A percentile compares a stretch with the other conserved stretches of the same genome.
These are phyloP conservation scores for Urocolius indicus DNA, from an alignment of 2,113 vertebrate genomes.

Conservation along the genomic window DNA sequence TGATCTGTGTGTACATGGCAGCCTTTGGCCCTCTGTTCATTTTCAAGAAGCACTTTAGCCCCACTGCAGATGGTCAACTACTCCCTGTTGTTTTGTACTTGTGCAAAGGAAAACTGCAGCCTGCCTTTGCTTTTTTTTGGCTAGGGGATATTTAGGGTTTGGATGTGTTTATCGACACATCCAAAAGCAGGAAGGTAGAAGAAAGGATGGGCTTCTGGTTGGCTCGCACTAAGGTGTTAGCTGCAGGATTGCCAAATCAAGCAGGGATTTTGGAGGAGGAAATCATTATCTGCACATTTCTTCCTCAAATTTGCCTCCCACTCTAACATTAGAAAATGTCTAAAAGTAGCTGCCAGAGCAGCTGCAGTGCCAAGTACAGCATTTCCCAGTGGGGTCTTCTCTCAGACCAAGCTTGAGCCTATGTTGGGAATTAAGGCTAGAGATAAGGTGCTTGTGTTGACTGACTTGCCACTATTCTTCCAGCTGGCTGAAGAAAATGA, in stretches of 20 bases:
- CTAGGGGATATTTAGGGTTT: neutral
- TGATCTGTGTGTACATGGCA: neutral
- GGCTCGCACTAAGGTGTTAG: neutral
- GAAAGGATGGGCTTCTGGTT: neutral
- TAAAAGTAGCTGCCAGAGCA: neutral
- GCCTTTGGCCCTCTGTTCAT: neutral
- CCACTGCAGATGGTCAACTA: neutral
- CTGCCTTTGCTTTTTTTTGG: neutral
- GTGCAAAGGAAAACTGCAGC: neutral
- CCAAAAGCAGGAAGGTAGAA: neutral
- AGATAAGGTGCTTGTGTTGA: neutral
- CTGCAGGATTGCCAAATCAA: conserved; percentile 1
- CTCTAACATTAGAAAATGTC: neutral
- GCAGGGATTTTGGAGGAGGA: neutral
- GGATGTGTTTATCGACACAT: neutral
- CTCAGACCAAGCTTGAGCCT: neutral
- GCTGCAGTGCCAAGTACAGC: neutral
- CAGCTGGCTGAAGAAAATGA: neutral
- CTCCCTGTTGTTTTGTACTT: neutral
- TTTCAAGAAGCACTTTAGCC: neutral
- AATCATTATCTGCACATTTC: neutral
- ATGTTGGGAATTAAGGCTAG: neutral
- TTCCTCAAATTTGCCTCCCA: neutral
- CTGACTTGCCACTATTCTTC: neutral
- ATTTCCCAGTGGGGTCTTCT: neutral